Evolutionary conservation across 2,113 vertebrate species (phyloP), one percentile per base, ranked within the genome.

Genomic region (Cynocephalus volans): DNA sequence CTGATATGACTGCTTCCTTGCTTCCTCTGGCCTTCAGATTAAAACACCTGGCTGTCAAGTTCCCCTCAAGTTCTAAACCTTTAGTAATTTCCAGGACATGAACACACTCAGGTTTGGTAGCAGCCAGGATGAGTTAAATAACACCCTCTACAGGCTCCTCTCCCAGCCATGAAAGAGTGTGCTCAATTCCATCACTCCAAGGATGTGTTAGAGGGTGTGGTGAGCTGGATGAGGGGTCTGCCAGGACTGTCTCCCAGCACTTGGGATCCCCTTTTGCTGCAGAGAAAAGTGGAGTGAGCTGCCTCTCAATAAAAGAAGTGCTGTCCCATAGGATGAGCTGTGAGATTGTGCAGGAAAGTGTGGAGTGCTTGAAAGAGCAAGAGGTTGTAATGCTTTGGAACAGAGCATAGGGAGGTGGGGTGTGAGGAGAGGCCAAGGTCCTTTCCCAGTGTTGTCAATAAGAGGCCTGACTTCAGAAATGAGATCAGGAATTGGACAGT

Each of bases 1-100:
- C 60, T 56, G 17, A 60, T 52, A 67, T n/a, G 50, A 72, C 41
- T 54, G 24, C 48, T 84, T 93, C 54, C 62, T 77, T 33, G 10
- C 26, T 86, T 84, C 67, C 54, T 82, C n/a, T 10, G 79, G 65
- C 36, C 73, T 92, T 92, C 17, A 28, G 58, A 84, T 75, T 92
- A 64, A 69, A 70, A 33, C 65, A 75, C 54, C 75, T 54, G 83
- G 28, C 19, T 92, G 33, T 76, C 73, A 33, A 72, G 60, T 17
- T 62, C n/a, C 58, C 88, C 77, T 79, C 0, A 4, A 28, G 23
- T 48, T 84, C 9, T 33, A 8, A 52, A 52, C 80, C 18, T 92
- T 60, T 50, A 41, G 6, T 41, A 24, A 50, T 48, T 52, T n/a
- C 60, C 14, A 79, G 58, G 17, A 88, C 21, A 23, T 9, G 31